Evolutionary conservation across 2,797 vertebrate genomes (phyloP).

Genomic region (Gouania willdenowi): DNA sequence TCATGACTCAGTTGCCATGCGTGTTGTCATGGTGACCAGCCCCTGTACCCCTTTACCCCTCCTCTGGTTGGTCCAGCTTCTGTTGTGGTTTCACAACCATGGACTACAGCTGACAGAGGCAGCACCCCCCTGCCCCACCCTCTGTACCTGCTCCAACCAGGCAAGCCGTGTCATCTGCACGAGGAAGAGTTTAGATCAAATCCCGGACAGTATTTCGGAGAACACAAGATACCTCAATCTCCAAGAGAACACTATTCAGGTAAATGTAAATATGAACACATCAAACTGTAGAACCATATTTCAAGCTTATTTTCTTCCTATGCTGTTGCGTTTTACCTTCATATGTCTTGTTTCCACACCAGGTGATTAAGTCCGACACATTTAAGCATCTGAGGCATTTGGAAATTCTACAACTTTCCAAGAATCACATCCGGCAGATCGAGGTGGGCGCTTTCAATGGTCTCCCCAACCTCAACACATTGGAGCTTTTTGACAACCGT

Average conservation of each 20-base stretch:
- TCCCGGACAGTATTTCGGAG: constrained; percentile 89
- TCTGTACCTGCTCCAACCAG: constrained; percentile 94
- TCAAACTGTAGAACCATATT: too few relatives aligned
- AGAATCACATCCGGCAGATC: constrained; percentile 92
- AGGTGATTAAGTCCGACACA: constrained; percentile 93
- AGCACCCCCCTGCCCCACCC: constrained; percentile 81
- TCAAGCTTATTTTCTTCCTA: too few relatives aligned
- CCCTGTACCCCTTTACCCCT: constrained; percentile 79
- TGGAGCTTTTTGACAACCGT: constrained; percentile 97
- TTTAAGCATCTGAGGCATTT: constrained; percentile 95
- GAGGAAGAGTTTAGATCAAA: constrained; percentile 84
- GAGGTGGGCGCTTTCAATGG: constrained; percentile 98
- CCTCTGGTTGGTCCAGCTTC: constrained; percentile 81
- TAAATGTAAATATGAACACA: constrained; percentile 40
- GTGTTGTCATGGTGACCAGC: constrained; percentile 83
- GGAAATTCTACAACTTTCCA: constrained; percentile 96
- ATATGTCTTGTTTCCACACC: constrained; percentile 38
- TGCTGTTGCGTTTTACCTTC: constrained; percentile 22
- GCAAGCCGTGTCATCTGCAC: constrained; percentile 95
- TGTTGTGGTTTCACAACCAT: constrained; percentile 86
- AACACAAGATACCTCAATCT: constrained; percentile 98
- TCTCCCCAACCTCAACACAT: constrained; percentile 92
- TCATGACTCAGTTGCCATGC: constrained; percentile 88
- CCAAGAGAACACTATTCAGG: constrained; percentile 95
- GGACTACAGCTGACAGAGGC: constrained; percentile 80